phyloP scores from a whole-genome alignment of 2,888 invertebrate species.

The Dichetophora obliterata region DNA sequence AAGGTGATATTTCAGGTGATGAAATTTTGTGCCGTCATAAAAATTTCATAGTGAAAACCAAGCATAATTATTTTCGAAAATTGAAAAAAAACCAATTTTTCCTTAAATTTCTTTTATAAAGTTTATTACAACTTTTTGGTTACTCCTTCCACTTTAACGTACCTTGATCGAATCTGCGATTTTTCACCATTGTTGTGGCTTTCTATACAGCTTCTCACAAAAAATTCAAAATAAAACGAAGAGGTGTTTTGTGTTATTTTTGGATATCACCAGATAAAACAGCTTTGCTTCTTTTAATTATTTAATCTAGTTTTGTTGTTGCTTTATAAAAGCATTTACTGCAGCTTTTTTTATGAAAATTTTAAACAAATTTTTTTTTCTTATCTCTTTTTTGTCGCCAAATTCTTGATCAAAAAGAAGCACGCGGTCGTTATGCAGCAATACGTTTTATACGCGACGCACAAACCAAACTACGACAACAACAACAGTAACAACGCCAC shows the following conservation, averaged over 20 bases:
- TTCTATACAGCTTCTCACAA: neutral
- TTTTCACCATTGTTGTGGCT: conserved; percentile 60
- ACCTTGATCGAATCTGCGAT: conserved; percentile 66
- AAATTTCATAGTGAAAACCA: too few relatives aligned
- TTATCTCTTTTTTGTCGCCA: too few relatives aligned
- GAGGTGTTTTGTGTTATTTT: too few relatives aligned
- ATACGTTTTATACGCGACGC: neutral
- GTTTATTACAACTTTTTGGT: too few relatives aligned
- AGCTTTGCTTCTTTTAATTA: neutral
- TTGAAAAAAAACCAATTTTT: too few relatives aligned
- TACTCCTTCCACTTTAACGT: conserved; percentile 36
- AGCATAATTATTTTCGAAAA: too few relatives aligned
- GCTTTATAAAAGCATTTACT: neutral
- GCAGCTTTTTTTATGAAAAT: neutral
- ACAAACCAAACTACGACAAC: neutral
- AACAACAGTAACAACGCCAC: neutral
- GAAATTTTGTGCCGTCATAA: too few relatives aligned
- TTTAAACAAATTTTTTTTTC: too few relatives aligned
- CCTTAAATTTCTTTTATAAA: too few relatives aligned
- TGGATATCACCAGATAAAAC: neutral
- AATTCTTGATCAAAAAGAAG: too few relatives aligned
- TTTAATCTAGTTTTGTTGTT: neutral
- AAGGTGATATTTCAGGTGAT: too few relatives aligned
- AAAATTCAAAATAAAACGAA: too few relatives aligned
- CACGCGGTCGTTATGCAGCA: neutral